phyloP scores from a whole-genome alignment of 2,888 invertebrate species.

The Zhengitettix transpicula region DNA sequence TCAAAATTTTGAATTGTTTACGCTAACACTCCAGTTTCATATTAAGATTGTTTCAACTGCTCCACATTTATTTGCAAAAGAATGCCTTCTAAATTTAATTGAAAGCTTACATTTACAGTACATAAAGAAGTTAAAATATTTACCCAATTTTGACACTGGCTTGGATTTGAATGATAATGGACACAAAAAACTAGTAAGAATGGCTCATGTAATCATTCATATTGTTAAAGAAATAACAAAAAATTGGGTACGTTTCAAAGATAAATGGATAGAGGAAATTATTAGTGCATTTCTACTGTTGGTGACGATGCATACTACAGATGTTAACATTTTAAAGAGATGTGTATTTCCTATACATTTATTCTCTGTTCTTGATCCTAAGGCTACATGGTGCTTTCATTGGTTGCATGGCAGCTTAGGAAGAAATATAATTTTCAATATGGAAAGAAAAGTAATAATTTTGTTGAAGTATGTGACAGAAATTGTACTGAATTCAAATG shows the following conservation, averaged over 20 bases:
- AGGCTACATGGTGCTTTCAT: conserved; percentile 6
- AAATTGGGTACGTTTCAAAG: conserved; percentile 7
- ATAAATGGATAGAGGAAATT: conserved; percentile 5
- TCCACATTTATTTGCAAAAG: not conserved
- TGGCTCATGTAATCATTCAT: conserved; percentile 6
- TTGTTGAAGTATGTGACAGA: not conserved
- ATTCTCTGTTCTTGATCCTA: conserved; percentile 8
- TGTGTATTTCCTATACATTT: conserved; percentile 6
- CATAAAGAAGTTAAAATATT: not conserved
- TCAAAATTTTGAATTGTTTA: not conserved
- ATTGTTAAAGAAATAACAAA: conserved; percentile 5
- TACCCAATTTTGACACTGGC: not conserved
- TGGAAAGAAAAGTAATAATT: not conserved
- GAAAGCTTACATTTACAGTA: not conserved
- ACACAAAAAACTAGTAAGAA: not conserved
- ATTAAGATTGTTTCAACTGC: not conserved
- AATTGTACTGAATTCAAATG: not conserved
- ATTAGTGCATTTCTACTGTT: conserved; percentile 6
- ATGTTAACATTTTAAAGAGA: not conserved
- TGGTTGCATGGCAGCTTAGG: conserved; percentile 7
- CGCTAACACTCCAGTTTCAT: not conserved
- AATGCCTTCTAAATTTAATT: not conserved
- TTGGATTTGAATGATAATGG: not conserved
- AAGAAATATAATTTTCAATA: conserved; percentile 3
- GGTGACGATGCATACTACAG: conserved; percentile 3